Conservation (phyloP, 2,888 invertebrate genomes). For the Lasioglossum morio region DNA sequence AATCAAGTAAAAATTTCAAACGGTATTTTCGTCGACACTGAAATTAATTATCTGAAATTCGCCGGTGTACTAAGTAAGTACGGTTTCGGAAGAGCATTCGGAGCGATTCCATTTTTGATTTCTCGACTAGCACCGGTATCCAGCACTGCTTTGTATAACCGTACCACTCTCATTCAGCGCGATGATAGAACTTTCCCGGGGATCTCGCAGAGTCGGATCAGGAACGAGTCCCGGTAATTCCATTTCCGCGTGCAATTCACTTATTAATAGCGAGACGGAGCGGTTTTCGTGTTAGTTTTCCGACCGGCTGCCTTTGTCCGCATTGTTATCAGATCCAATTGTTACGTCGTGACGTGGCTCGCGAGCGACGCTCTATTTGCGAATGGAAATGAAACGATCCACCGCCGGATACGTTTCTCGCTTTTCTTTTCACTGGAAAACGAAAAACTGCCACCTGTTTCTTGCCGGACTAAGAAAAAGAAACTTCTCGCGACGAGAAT, state of each 20-base stretch:
- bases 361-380: not conserved
- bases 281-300: conserved; percentile 12
- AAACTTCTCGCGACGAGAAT: not conserved
- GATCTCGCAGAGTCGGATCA: not conserved
- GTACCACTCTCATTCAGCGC: not conserved
- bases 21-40: not conserved
- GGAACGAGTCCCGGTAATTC: conserved; percentile 14
- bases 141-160: not conserved
- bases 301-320: conserved; percentile 19
- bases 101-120: not conserved
- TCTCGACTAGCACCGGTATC: not conserved
- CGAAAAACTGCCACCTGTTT: not conserved
- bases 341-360: conserved; percentile 14
- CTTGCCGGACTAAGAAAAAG: not conserved
- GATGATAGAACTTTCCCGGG: not conserved
- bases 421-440: not conserved
- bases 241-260: conserved; percentile 24
- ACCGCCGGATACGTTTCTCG: not conserved
- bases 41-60: not conserved
- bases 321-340: conserved; percentile 33
- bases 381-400: not conserved
- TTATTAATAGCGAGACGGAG: not conserved
- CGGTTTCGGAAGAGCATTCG: not conserved
- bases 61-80: not conserved
- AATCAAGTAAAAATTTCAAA: not conserved